Conservation (phyloP, 2,113 vertebrate genomes). For the Tonatia bakeri region DNA sequence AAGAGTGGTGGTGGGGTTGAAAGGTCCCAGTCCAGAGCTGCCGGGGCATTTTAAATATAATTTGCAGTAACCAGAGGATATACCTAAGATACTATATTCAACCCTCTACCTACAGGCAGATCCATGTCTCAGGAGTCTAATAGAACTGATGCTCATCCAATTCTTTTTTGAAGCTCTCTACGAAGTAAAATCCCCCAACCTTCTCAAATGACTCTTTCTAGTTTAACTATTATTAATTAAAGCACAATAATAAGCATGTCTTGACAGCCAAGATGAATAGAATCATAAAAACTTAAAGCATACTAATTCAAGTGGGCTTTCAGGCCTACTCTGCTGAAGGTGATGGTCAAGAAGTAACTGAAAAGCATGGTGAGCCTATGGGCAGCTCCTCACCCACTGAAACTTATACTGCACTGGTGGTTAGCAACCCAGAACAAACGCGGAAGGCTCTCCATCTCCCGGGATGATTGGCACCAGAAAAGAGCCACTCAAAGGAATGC, state of each 20-base stretch:
- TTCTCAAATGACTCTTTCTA: not conserved
- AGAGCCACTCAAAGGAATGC: not conserved
- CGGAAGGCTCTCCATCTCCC: not conserved
- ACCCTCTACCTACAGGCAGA: not conserved
- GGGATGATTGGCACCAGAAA: not conserved
- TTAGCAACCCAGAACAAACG: not conserved
- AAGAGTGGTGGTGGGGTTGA: not conserved
- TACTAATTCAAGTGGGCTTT: not conserved
- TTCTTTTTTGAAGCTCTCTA: not conserved
- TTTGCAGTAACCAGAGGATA: not conserved
- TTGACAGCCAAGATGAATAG: not conserved
- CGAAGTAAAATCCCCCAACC: not conserved
- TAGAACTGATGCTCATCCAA: not conserved
- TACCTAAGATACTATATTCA: not conserved
- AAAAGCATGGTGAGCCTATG: not conserved
- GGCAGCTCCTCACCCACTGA: not conserved
- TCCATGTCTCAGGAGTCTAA: not conserved
- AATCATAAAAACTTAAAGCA: not conserved
- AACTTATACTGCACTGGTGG: not conserved
- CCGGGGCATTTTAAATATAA: not conserved
- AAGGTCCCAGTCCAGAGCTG: not conserved
- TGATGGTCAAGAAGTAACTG: not conserved
- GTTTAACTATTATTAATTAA: not conserved
- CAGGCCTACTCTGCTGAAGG: not conserved
- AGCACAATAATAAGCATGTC: not conserved